phyloP scores from a whole-genome alignment of 2,797 vertebrate genomes.

The Chelidonichthys spinosus region DNA sequence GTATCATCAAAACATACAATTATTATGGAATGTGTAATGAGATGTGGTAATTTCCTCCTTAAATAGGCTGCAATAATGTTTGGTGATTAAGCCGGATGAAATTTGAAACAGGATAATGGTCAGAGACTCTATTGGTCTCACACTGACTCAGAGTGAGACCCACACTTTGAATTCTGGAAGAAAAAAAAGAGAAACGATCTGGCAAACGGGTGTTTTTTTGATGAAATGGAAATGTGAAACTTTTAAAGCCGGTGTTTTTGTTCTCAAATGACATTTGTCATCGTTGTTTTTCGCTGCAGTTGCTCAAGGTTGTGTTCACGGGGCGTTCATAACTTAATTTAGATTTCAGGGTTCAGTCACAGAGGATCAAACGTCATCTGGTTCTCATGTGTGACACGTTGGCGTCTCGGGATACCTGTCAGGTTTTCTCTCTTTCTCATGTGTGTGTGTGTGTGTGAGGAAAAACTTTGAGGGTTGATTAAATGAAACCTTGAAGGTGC shows the following conservation, averaged over 20 bases:
- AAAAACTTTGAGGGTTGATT: slow-evolving; percentile 18
- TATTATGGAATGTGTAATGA: slow-evolving; percentile 24
- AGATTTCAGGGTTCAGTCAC: slow-evolving; percentile 38
- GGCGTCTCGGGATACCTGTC: slow-evolving; percentile 41
- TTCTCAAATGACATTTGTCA: slow-evolving; percentile 66
- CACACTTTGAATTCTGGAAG: slow-evolving; percentile 37
- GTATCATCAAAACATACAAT: slow-evolving; percentile 41
- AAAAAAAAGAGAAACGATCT: slow-evolving; percentile 30
- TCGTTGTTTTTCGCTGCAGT: slow-evolving; percentile 58
- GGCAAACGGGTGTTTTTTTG: slow-evolving; percentile 29
- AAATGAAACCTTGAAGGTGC: slow-evolving; percentile 21
- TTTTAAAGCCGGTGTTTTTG: slow-evolving; percentile 27
- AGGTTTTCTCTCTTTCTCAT: slow-evolving; percentile 1
- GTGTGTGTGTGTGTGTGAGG: background rate
- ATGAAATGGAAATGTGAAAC: slow-evolving; percentile 38
- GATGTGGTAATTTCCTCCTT: slow-evolving; percentile 30
- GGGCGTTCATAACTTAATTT: slow-evolving; percentile 51
- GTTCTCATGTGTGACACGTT: slow-evolving; percentile 58
- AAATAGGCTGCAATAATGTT: slow-evolving; percentile 8
- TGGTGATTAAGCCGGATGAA: slow-evolving; percentile 12
- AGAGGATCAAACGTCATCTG: slow-evolving; percentile 59
- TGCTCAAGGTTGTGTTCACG: slow-evolving; percentile 23
- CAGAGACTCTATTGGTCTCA: background rate
- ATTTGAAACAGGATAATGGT: slow-evolving; percentile 24
- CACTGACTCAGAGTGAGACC: slow-evolving; percentile 19